Evolutionary conservation across 2,113 vertebrate species (phyloP).

Genomic region (Heptranchias perlo): DNA sequence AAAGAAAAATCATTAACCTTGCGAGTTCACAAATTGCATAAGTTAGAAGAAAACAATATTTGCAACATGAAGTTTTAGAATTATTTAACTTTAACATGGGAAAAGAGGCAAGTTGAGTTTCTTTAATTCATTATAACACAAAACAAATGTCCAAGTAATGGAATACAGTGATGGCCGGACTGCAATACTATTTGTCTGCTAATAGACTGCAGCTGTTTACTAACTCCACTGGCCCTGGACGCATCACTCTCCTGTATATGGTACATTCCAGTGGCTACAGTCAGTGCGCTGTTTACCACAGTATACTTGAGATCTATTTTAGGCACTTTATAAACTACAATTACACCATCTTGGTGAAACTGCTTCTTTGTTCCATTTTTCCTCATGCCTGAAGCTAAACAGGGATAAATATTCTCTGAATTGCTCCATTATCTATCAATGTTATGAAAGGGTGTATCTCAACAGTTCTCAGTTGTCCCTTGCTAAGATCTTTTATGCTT

Average conservation of each 20-base stretch:
- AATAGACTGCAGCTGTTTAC: not conserved
- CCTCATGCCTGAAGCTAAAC: no score
- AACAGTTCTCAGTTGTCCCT: no score
- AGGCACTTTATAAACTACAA: not conserved
- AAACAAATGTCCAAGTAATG: not conserved
- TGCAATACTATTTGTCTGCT: not conserved
- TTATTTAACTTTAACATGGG: not conserved
- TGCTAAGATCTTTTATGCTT: no score
- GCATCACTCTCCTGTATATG: not conserved
- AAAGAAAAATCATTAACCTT: not conserved
- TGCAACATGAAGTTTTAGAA: not conserved
- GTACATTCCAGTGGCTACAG: not conserved
- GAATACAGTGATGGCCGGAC: not conserved
- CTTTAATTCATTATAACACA: not conserved
- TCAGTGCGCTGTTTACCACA: not conserved
- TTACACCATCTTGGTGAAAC: not conserved
- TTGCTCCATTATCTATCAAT: no score
- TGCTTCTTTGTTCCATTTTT: no score
- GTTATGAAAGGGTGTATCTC: no score
- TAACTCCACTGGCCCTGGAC: not conserved
- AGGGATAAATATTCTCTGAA: no score
- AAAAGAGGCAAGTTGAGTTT: not conserved
- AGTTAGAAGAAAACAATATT: not conserved
- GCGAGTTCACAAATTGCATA: not conserved
- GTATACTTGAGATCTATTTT: not conserved